Evolutionary conservation across 37 sponge, comb jelly and placozoan genomes (phyloP).

Genomic region (Bolinopsis microptera): DNA sequence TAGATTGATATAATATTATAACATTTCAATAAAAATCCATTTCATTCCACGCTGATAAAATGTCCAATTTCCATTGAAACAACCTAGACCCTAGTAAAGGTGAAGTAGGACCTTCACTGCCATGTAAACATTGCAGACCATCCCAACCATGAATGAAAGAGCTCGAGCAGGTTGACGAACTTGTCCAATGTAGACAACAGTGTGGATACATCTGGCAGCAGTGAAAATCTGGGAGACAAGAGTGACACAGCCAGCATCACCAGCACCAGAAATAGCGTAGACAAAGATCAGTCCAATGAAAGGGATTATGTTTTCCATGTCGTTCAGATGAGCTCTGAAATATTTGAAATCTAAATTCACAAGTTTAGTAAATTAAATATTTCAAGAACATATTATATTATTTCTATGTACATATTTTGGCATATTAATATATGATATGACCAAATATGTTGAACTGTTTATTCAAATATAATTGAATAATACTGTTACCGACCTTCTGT

Average conservation of each 20-base stretch:
- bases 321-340: neutral
- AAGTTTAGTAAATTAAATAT: too few relatives aligned
- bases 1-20: too few relatives aligned
- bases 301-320: neutral
- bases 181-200: neutral
- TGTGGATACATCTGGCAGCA: constrained; percentile 13
- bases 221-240: neutral
- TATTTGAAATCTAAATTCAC: too few relatives aligned
- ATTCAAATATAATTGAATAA: too few relatives aligned
- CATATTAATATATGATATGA: too few relatives aligned
- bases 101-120: neutral
- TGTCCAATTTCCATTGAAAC: too few relatives aligned
- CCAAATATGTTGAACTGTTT: too few relatives aligned
- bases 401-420: too few relatives aligned
- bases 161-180: constrained; percentile 4
- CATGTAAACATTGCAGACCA: neutral
- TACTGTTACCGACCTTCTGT: neutral
- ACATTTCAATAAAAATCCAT: too few relatives aligned
- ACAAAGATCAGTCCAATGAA: neutral
- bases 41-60: too few relatives aligned
- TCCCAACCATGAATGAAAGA: neutral
- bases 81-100: too few relatives aligned
- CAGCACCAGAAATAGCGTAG: neutral
- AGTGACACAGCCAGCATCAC: neutral
- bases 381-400: too few relatives aligned